phyloP scores from a whole-genome alignment of 2,113 vertebrate species.

The Mesocricetus auratus region DNA sequence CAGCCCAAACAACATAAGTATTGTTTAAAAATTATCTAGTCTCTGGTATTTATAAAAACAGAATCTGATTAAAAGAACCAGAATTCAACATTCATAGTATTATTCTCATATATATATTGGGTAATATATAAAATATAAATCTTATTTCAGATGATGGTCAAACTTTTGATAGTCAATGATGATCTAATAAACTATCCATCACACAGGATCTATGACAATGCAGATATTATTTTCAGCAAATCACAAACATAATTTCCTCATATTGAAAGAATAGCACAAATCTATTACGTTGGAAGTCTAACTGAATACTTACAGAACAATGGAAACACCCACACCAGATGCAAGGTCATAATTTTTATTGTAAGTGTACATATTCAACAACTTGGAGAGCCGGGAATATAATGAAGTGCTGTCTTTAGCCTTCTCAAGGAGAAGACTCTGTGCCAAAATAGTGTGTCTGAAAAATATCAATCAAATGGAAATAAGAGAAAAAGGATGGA shows the following conservation, averaged over 20 bases:
- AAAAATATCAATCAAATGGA: constrained; percentile 33
- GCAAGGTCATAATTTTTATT: constrained; percentile 8
- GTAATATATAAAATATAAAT: not conserved
- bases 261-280: constrained; percentile 8
- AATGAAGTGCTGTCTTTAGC: not conserved
- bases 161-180: not conserved
- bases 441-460: constrained; percentile 18
- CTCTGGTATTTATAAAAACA: not conserved
- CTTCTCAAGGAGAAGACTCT: constrained; percentile 23
- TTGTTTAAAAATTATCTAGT: not conserved
- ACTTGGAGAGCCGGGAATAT: constrained; percentile 1
- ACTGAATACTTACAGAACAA: not conserved
- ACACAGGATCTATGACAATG: not conserved
- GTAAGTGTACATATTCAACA: constrained; percentile 34
- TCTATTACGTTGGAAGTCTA: not conserved
- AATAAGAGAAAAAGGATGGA: not conserved
- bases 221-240: not conserved
- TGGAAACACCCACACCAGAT: not conserved
- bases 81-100: not conserved
- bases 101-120: not conserved
- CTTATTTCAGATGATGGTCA: constrained; percentile 19
- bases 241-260: constrained; percentile 10
- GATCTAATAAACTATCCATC: constrained; percentile 12
- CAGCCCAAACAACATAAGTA: not conserved
- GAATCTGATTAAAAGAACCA: not conserved